Evolutionary conservation across 1,140 invertebrate species (phyloP).

Genomic region (Mycetomoellerius zeteki): DNA sequence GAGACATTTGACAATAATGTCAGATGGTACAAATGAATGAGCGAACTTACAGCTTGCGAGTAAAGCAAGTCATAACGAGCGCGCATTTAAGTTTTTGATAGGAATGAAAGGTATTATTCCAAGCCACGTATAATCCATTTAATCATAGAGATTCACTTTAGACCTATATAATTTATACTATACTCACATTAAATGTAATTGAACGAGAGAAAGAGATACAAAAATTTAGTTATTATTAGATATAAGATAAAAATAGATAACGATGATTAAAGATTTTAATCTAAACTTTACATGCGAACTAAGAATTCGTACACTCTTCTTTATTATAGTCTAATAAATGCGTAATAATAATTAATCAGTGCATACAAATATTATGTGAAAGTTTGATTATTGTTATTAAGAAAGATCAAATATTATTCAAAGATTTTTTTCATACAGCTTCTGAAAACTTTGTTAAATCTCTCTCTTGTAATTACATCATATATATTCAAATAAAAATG

Average conservation of each 20-base stretch:
- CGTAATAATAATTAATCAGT: not conserved
- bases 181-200: not conserved
- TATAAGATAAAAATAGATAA: slow-evolving; percentile 2
- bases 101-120: not conserved
- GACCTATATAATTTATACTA: not conserved
- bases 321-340: not conserved
- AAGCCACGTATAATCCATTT: not conserved
- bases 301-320: not conserved
- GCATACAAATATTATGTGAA: not conserved
- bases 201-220: not conserved
- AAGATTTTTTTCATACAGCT: not conserved
- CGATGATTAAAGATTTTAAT: not conserved
- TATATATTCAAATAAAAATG: not conserved
- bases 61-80: not conserved
- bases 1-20: not conserved
- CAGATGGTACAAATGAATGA: not conserved
- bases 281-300: not conserved
- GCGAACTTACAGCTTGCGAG: not conserved
- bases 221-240: slow-evolving; percentile 14
- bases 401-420: slow-evolving; percentile 1
- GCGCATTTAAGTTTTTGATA: not conserved
- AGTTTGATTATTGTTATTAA: not conserved
- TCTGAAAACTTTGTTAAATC: not conserved
- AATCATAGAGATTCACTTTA: not conserved
- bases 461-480: not conserved